Evolutionary conservation across 2,113 vertebrate genomes (phyloP).

Genomic region (Maccullochella peelii): DNA sequence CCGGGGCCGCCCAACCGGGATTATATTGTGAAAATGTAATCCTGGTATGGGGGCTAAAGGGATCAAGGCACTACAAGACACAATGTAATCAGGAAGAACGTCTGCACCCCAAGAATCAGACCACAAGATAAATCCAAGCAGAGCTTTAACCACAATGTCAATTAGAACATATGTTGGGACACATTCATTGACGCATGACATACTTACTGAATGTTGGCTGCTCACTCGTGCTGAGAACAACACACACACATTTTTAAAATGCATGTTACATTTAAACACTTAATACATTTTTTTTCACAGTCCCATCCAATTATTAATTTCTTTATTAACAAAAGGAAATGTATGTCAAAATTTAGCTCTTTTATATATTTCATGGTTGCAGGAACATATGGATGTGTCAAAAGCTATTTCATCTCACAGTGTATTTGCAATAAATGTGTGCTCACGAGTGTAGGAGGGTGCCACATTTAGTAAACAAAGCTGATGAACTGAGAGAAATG

Average conservation of each 20-base stretch:
- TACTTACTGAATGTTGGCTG: not conserved
- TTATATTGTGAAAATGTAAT: constrained; percentile 73
- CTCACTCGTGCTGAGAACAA: not conserved
- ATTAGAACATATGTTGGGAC: constrained; percentile 59
- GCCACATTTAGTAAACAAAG: constrained; percentile 1
- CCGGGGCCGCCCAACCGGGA: constrained; percentile 36
- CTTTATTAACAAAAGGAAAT: not conserved
- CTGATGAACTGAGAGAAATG: not conserved
- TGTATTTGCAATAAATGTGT: not conserved
- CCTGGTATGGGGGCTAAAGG: constrained; percentile 69
- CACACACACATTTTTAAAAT: not conserved
- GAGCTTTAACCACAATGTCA: constrained; percentile 59
- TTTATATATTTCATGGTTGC: not conserved
- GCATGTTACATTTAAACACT: not conserved
- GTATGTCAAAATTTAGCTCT: not conserved
- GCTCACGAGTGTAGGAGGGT: not conserved
- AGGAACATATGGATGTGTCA: not conserved
- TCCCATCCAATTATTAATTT: not conserved
- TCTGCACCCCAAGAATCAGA: constrained; percentile 68
- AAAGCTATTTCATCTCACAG: not conserved
- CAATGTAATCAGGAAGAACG: constrained; percentile 65
- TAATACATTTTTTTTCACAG: not conserved
- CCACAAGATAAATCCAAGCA: constrained; percentile 48
- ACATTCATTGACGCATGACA: constrained; percentile 18
- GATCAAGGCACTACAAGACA: constrained; percentile 70